Base-by-base conservation (phyloP, 64 coral and sea anemone genomes). In the Pachyseris speciosa region DNA sequence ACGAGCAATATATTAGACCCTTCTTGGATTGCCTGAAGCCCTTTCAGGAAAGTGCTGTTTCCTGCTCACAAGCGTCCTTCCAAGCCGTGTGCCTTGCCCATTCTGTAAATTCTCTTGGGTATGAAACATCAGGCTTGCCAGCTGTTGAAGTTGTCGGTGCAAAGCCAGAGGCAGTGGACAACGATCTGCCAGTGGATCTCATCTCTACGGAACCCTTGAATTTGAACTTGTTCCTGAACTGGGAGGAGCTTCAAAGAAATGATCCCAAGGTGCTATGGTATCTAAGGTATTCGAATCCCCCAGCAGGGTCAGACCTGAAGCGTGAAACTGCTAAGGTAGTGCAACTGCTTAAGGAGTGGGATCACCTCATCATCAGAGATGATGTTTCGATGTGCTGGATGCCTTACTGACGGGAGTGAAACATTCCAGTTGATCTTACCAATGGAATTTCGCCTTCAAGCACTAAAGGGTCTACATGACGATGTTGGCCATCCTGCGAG, bases 401-500 rank as follows among this genome's bases (percentile, higher is more conserved):
- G 91, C 31, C 47, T 78, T 17, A 29, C 31, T 31, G 73, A 93
- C 48, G 81, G 83, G 19, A 17, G 48, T 12, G 64, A 75, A 29
- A 64, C 32, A 32, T 74, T 86, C 22, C 91, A 93, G 65, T 67
- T 93, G 17, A 52, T 93, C 16, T 49, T 93, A 58, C 78, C 89
- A 83, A 30, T 48, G 24, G 24, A 47, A 49, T 61, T 86, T 32
- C 83, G 48, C 36, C 40, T 41, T 43, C 41, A 84, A 33, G 89
- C 80, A 53, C 47, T 92, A 36, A 47, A 66, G 26, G 78, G 88
- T 34, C 44, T 83, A 31, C 88, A 91, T 91, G 88, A 91, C 40
- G 76, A 69, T 83, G 63, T 91, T 67, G 88, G 88, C 52, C 88
- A 91, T 37, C 69, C 67, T 36, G 88, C 76, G 2, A 59, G 88